Base-by-base conservation (phyloP, 2,797 vertebrate genomes). In the Melanotaenia boesemani region DNA sequence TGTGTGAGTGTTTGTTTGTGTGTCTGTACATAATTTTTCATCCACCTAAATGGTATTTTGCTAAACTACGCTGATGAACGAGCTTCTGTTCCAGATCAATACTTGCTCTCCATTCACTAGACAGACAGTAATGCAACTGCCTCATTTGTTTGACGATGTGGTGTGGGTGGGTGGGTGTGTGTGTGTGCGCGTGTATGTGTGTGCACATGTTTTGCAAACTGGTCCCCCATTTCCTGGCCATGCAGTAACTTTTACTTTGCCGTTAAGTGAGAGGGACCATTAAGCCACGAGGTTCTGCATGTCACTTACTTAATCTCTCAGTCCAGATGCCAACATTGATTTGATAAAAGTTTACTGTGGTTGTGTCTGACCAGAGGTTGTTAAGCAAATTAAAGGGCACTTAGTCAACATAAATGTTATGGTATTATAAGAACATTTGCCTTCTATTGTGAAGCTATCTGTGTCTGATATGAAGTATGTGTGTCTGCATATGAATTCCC, bases 61-160 rank as follows among this genome's bases (percentile, higher is more conserved):
- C 89, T 85, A 77, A 91, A 90, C 85, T 82, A 84, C 72, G 9
- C 81, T 91, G 90, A 93, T 88, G 87, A 82, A 91, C 52, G 72
- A 88, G 92, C 79, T 68, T 78, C 70, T 83, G 62, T 66, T 69
- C 52, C 72, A 67, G 80, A 93, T 93, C 88, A 80, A 93, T 93
- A 91, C 41, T 26, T 13, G 18, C 83, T 79, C 85, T 79, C 82
- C 83, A 85, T 88, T 88, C 87, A 77, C 75, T 44, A 60, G 77
- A 80, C 70, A 60, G 78, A 86, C 84, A 84, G 73, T 85, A 89
- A 91, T 88, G 87, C 86, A 87, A 83, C 73, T 2, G 81, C 65
- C 89, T 88, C 80, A 79, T 92, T 91, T 89, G 85, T 89, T 72
- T 84, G 83, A 87, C 24, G 8, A 79, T 34, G 65, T 67, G 73